These are phyloP conservation scores for Catostomus latipinnis DNA, from an alignment of 2,797 vertebrate species.

Conservation along the genomic window DNA sequence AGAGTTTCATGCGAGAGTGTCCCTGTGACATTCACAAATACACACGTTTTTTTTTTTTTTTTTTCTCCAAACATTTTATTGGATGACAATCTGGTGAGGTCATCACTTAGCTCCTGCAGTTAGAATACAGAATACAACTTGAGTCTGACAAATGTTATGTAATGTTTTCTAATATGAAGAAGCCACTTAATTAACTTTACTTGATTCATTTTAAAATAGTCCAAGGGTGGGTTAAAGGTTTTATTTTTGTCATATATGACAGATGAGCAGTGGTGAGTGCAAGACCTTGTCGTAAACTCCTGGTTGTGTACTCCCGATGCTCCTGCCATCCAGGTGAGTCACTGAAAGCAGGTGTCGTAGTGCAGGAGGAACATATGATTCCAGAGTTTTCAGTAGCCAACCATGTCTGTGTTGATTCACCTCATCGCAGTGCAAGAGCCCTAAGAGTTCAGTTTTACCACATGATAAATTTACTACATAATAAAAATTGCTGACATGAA, in stretches of 20 bases:
- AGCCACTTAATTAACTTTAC: not conserved
- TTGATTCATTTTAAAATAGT: slow-evolving; percentile 16
- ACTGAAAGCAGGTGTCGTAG: slow-evolving; percentile 76
- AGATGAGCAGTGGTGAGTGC: slow-evolving; percentile 7
- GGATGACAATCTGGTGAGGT: slow-evolving; percentile 14
- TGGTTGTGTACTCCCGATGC: slow-evolving; percentile 73
- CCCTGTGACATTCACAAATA: slow-evolving; percentile 11
- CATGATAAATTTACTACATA: not conserved
- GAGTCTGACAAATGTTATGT: not conserved
- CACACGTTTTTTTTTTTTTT: not conserved
- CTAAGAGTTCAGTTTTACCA: slow-evolving; percentile 68
- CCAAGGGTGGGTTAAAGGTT: not conserved
- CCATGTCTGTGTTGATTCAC: slow-evolving; percentile 80
- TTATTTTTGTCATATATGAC: not conserved
- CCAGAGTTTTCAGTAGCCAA: slow-evolving; percentile 88
- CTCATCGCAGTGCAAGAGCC: slow-evolving; percentile 89
- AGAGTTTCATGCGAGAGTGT: not conserved
- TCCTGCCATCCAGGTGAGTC: slow-evolving; percentile 85
- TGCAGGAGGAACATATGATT: slow-evolving; percentile 88
- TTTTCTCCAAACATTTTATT: not conserved
- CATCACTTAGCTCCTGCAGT: not conserved
- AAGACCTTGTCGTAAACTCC: slow-evolving; percentile 79
- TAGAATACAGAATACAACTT: not conserved
- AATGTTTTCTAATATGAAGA: not conserved
- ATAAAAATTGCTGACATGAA: too few relatives aligned